Evolutionary conservation across 1,140 invertebrate genomes (phyloP), one percentile per base, ranked within the genome.

Genomic region (Vanessa tameamea): DNA sequence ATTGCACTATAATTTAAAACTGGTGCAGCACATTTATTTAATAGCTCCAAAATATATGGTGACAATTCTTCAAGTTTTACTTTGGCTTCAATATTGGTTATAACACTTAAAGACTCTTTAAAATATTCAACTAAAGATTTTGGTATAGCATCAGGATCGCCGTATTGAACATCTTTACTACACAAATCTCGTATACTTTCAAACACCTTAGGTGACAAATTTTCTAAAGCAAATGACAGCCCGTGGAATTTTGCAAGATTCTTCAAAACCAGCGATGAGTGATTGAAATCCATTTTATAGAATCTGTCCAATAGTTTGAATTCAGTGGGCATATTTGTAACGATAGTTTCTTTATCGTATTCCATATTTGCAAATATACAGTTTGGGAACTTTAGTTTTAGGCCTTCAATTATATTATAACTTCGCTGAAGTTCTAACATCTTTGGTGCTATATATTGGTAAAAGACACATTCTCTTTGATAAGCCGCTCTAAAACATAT

Each of bases 161-260:
- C 75, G 71, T 89, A 89, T 67, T 88, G 83, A 5, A 88, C 83
- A 72, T 91, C 84, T 68, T 80, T 80, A 12, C 53, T 47, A 23
- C 79, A 87, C 43, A 80, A 47, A 15, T 74, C 65, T 63, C 76
- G 82, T 69, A 88, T 81, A 20, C 82, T 67, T 47, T 83, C 66
- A 81, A 90, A 87, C 48, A 83, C 77, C 50, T 69, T 57, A 5
- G 85, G 82, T 68, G 84, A 78, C 5, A 73, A 66, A 59, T 80
- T 80, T 63, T 86, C 79, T 23, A 87, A 76, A 0, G 80, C 84
- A 73, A 91, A 92, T 8, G 87, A 91, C 31, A 91, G 76, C 13
- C 84, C 88, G 53, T 93, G 90, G 55, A 91, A 78, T 82, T 91
- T 91, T 3, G 87, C 91, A 63, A 92, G 78, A 75, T 88, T 83